Evolutionary conservation across 2,797 vertebrate species (phyloP).

Genomic region (Pelochelys cantorii): DNA sequence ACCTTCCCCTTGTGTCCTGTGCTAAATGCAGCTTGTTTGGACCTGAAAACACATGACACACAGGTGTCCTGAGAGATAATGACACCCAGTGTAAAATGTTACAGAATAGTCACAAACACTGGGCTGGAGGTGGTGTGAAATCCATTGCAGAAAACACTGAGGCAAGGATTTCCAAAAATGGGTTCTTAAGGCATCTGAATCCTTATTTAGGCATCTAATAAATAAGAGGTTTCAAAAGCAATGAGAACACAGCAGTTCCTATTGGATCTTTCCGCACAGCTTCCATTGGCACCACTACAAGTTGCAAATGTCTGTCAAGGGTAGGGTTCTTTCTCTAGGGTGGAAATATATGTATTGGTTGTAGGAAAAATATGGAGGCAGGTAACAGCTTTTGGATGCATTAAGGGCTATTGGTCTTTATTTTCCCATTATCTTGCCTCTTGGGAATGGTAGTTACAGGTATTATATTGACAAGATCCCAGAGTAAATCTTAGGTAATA

Average conservation of each 20-base stretch:
- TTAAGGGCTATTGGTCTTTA: slow-evolving; percentile 65
- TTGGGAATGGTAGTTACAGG: slow-evolving; percentile 22
- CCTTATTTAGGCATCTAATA: background rate
- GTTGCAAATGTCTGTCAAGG: background rate
- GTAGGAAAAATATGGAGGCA: slow-evolving; percentile 49
- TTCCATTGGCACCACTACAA: background rate
- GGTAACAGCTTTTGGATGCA: slow-evolving; percentile 63
- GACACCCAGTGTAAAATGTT: background rate
- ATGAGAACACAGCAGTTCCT: slow-evolving; percentile 44
- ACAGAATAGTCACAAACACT: background rate
- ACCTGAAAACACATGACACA: background rate
- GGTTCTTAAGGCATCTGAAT: background rate
- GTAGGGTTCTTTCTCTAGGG: background rate
- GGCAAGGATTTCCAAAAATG: slow-evolving; percentile 14
- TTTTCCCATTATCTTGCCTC: slow-evolving; percentile 49
- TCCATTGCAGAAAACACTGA: slow-evolving; percentile 7
- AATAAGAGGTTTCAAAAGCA: slow-evolving; percentile 34
- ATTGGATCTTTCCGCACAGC: background rate
- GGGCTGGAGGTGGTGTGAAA: slow-evolving; percentile 5
- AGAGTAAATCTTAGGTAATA: slow-evolving; percentile 58
- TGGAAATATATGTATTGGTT: slow-evolving; percentile 38
- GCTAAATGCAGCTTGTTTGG: slow-evolving; percentile 4
- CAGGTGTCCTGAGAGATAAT: background rate
- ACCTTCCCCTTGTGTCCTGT: background rate
- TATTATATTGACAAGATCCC: slow-evolving; percentile 55